Conservation (phyloP, 2,888 invertebrate genomes). For the Alloscopus bannaensis region DNA sequence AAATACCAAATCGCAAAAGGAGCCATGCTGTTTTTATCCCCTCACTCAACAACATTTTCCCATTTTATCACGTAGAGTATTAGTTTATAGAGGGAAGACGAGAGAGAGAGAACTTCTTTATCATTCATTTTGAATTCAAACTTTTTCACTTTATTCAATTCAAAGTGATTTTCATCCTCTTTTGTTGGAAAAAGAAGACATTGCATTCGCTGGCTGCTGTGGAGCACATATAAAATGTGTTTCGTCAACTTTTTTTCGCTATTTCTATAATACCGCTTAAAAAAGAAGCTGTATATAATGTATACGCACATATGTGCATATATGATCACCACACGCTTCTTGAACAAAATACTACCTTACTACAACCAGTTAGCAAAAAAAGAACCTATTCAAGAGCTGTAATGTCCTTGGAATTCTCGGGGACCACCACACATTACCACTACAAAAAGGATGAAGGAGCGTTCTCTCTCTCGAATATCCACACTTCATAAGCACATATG, state of each 20-base stretch:
- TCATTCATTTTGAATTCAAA: conserved; percentile 42
- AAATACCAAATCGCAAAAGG: conserved; percentile 53
- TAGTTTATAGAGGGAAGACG: conserved; percentile 31
- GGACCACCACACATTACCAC: conserved; percentile 27
- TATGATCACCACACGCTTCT: neutral
- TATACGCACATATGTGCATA: neutral
- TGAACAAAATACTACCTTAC: neutral
- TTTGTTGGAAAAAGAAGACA: conserved; percentile 43
- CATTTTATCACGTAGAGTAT: conserved; percentile 57
- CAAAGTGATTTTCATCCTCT: conserved; percentile 58
- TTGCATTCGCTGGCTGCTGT: neutral
- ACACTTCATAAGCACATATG: conserved; percentile 11
- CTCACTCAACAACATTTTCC: conserved; percentile 39
- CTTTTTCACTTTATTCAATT: conserved; percentile 54
- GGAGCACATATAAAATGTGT: conserved; percentile 29
- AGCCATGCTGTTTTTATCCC: conserved; percentile 54
- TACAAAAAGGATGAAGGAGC: neutral
- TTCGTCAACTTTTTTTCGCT: conserved; percentile 34
- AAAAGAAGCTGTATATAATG: conserved; percentile 7
- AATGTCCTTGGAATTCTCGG: conserved; percentile 54
- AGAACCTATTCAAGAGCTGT: conserved; percentile 13
- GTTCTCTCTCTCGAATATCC: neutral
- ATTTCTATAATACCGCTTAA: conserved; percentile 19
- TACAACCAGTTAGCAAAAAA: neutral
- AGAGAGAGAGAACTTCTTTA: conserved; percentile 17